Conservation (phyloP, 2,113 vertebrate species). For the Dipodomys stephensi region DNA sequence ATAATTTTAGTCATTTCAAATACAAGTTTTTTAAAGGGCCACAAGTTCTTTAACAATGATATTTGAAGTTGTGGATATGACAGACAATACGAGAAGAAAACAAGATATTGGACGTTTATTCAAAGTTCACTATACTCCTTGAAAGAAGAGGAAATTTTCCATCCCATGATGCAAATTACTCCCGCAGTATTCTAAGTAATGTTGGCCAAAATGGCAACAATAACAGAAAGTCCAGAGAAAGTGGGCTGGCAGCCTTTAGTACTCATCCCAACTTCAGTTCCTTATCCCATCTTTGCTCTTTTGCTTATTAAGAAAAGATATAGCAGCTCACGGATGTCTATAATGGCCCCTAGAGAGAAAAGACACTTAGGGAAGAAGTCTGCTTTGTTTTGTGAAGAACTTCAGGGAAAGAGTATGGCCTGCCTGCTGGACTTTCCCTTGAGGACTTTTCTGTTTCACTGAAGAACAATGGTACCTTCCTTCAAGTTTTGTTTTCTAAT, state of each 20-base stretch:
- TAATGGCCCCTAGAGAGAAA: not conserved
- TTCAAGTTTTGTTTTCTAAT: not conserved
- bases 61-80: not conserved
- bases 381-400: not conserved
- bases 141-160: not conserved
- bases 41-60: not conserved
- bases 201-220: not conserved
- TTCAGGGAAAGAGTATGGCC: not conserved
- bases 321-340: not conserved
- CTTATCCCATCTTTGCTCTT: not conserved
- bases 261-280: not conserved
- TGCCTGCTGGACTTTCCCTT: not conserved
- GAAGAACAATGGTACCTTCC: not conserved
- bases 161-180: not conserved
- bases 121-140: not conserved
- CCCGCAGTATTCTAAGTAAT: not conserved
- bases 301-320: not conserved
- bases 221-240: not conserved
- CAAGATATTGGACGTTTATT: not conserved
- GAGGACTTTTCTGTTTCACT: not conserved
- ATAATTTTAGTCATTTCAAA: slow-evolving; percentile 14
- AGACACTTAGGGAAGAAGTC: not conserved
- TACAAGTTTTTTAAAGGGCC: not conserved
- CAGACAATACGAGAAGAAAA: not conserved
- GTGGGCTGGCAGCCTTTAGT: not conserved